Percentiles rank a stretch among this genome's conserved stretches.
phyloP scores from a whole-genome alignment of 2,797 vertebrate genomes.

The Acanthurus leucopareius region DNA sequence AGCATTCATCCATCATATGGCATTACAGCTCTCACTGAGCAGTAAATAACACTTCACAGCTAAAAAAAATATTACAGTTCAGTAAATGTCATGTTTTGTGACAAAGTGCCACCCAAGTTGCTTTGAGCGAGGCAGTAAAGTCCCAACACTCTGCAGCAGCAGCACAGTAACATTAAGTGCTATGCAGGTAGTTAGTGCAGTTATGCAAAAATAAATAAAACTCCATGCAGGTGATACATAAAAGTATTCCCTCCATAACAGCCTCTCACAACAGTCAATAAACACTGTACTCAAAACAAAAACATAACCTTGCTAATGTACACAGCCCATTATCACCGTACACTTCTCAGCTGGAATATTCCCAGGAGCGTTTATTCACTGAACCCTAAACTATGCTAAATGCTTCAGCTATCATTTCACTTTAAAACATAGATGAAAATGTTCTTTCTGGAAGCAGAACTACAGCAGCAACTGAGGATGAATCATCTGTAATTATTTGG shows the following conservation, averaged over 20 bases:
- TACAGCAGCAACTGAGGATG: constrained; percentile 9
- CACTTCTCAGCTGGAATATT: constrained; percentile 47
- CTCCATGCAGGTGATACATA: constrained; percentile 54
- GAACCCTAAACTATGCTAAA: constrained; percentile 47
- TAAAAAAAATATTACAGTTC: background rate
- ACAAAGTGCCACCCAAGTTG: background rate
- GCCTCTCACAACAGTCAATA: constrained; percentile 45
- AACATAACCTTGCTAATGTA: constrained; percentile 60
- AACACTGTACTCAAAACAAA: constrained; percentile 53
- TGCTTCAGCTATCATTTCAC: constrained; percentile 28
- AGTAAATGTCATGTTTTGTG: background rate
- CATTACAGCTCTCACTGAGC: background rate
- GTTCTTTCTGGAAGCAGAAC: constrained; percentile 32
- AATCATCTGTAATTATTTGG: constrained; percentile 48
- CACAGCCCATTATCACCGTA: constrained; percentile 54
- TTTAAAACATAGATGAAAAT: constrained; percentile 32
- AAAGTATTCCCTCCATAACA: constrained; percentile 43
- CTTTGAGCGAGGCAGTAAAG: constrained; percentile 5
- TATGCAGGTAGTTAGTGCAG: background rate
- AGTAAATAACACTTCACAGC: background rate
- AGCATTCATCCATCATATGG: background rate
- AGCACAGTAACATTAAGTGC: background rate
- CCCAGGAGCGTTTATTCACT: constrained; percentile 41
- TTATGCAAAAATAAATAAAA: constrained; percentile 36
- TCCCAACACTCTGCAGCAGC: background rate